Evolutionary conservation across 92 coral and sea anemone species (phyloP), one percentile per base, ranked within the genome.

Genomic region (Bergia puertoricense): DNA sequence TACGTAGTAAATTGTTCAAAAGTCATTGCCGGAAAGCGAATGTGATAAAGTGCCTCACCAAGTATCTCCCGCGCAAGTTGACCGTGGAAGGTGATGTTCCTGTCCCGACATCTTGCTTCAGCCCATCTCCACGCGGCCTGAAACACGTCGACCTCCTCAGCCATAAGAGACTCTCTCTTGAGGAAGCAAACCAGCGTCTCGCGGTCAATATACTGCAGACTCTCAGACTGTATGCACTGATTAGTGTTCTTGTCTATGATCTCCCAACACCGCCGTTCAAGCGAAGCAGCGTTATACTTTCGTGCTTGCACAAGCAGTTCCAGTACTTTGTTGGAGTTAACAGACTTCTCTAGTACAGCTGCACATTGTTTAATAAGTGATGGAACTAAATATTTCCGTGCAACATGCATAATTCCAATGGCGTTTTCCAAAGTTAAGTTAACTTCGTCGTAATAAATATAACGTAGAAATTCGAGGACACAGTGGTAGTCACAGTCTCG

Each of bases 21-120:
- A 36, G 94, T 86, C 91, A 93, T 93, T 44, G 90, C 56, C 48
- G 91, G 96, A 88, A 94, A 94, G 7, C 96, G 93, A 14, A 94
- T 76, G 56, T 85, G 85, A n/a, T 88, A 79, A 16, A 94, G 71
- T 3, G 90, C 93, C 38, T 90, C 91, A 8, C 92, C 90, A 8
- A 94, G 88, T 66, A 88, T 86, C 43, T 79, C 77, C 69, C 96
- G 93, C 80, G 90, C 89, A 20, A 79, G 76, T 22, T 80, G 91
- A 4, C 90, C 91, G 39, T 85, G 88, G 20, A 85, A 78, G 59
- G 74, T 81, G 56, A 88, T 23, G 68, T 88, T 89, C 76, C 80
- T 91, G 81, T 59, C 82, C 40, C 88, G 85, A 85, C 92, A 90
- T 36, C 91, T 91, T 65, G 89, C 91, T 22, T 88, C 89, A 48